Evolutionary conservation across 2,113 vertebrate species (phyloP), one percentile per base, ranked within the genome.

Genomic region (Heteronetta atricapilla): DNA sequence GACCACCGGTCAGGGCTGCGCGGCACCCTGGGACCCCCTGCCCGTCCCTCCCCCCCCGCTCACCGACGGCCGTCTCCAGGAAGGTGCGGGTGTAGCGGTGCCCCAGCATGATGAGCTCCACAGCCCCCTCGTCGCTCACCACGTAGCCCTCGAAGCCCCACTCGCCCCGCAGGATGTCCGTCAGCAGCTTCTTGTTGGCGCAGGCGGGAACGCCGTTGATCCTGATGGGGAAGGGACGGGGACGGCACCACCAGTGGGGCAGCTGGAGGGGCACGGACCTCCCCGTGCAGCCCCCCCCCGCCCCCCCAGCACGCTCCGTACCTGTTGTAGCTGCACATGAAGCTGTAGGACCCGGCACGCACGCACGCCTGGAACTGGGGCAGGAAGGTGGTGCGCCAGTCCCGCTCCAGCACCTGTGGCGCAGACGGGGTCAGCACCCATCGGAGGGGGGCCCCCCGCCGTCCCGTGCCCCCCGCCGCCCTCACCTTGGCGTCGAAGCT

Each of bases 311-410:
- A 0, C 0, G 1, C 50, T 62, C 31, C 3, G 40, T 86, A 97
- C 97, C 97, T 97, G 94, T 98, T 98, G 79, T 98, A 97, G 86
- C 97, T 97, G 82, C 97, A 98, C 97, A 98, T 98, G 86, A 98
- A 75, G 90, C 97, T 97, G 95, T 96, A 97, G 50, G 96, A 96
- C 12, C 97, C 97, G 2, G 97, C 97, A 1, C 34, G 82, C 22
- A 94, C 95, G 0, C 97, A 98, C 0, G 94, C 97, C 88, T 97
- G 95, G 93, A 98, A 98, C 86, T 98, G 97, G 75, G 97, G 97
- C 82, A 98, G 94, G 92, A 98, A 97, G 34, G 97, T 97, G 83
- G 81, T 96, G 76, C 64, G 94, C 96, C 85, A 94, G 89, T 97
- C 97, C 64, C 75, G 94, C 88, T 98, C 97, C 62, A 88, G 90